Percentiles rank a stretch among this genome's conserved stretches.
Evolutionary conservation across 2,113 vertebrate species (phyloP).

Genomic region (Tautogolabrus adspersus): DNA sequence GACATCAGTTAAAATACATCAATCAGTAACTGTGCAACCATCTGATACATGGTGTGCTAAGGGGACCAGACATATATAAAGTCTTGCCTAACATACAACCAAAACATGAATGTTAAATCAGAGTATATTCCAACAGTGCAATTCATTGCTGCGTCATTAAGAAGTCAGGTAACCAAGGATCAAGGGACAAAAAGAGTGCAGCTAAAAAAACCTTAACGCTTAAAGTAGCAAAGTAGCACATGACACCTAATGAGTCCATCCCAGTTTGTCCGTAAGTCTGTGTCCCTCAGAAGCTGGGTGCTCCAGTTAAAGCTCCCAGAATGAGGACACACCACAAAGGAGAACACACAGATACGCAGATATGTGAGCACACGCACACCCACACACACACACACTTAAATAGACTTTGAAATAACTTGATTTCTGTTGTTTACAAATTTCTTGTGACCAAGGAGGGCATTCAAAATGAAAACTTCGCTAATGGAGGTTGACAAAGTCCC

Average conservation of each 20-base stretch:
- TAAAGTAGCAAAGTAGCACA: background rate
- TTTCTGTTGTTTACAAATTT: background rate
- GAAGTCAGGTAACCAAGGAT: background rate
- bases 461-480: too few species aligned
- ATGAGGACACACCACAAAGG: slow-evolving; percentile 74
- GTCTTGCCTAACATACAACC: background rate
- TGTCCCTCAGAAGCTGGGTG: slow-evolving; percentile 61
- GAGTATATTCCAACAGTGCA: background rate
- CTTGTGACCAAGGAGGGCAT: background rate
- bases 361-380: background rate
- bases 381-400: background rate
- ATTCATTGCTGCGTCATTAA: too few species aligned
- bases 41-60: background rate
- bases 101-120: background rate
- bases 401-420: background rate
- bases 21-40: too few species aligned
- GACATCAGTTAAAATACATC: background rate
- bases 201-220: background rate
- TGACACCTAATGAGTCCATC: slow-evolving; percentile 36
- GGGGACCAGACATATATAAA: background rate
- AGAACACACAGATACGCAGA: slow-evolving; percentile 21
- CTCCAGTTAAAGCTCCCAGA: slow-evolving; percentile 64
- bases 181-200: background rate
- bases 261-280: slow-evolving; percentile 20
- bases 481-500: too few species aligned